Evolutionary conservation across 2,888 invertebrate genomes (phyloP).

Genomic region (Drosophila trichaetosa): DNA sequence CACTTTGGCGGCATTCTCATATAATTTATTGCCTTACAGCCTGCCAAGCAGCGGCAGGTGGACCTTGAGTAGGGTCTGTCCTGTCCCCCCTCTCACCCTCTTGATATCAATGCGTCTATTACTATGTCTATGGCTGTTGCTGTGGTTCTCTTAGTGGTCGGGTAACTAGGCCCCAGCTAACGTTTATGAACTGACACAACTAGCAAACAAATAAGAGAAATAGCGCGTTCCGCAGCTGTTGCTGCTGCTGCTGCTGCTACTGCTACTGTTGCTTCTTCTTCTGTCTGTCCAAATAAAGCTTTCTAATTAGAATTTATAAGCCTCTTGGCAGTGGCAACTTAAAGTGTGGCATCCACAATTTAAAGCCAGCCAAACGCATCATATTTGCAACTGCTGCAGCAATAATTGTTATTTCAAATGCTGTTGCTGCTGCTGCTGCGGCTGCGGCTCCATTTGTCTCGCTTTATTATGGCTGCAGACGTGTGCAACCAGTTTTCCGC

Average conservation of each 20-base stretch:
- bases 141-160: slow-evolving; percentile 34
- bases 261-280: slow-evolving; percentile 1
- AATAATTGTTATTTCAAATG: slow-evolving; percentile 80
- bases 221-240: slow-evolving; percentile 9
- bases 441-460: slow-evolving; percentile 37
- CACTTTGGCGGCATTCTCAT: slow-evolving; percentile 81
- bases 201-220: slow-evolving; percentile 53
- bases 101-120: slow-evolving; percentile 23
- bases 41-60: slow-evolving; percentile 49
- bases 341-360: slow-evolving; percentile 41
- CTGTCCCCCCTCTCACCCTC: not conserved
- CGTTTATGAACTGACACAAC: slow-evolving; percentile 77
- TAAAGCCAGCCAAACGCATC: slow-evolving; percentile 31
- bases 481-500: slow-evolving; percentile 62
- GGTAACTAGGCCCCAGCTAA: slow-evolving; percentile 68
- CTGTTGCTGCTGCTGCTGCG: slow-evolving; percentile 22
- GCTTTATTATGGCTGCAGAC: slow-evolving; percentile 9
- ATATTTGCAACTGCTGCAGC: slow-evolving; percentile 35
- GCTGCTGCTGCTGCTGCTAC: not conserved
- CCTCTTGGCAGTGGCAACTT: slow-evolving; percentile 38
- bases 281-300: slow-evolving; percentile 61
- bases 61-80: slow-evolving; percentile 58
- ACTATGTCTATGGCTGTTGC: slow-evolving; percentile 19
- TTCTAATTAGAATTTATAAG: slow-evolving; percentile 77
- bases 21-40: slow-evolving; percentile 73